Base-by-base conservation (phyloP, 2,797 vertebrate genomes). In the Meriones psammophilus region DNA sequence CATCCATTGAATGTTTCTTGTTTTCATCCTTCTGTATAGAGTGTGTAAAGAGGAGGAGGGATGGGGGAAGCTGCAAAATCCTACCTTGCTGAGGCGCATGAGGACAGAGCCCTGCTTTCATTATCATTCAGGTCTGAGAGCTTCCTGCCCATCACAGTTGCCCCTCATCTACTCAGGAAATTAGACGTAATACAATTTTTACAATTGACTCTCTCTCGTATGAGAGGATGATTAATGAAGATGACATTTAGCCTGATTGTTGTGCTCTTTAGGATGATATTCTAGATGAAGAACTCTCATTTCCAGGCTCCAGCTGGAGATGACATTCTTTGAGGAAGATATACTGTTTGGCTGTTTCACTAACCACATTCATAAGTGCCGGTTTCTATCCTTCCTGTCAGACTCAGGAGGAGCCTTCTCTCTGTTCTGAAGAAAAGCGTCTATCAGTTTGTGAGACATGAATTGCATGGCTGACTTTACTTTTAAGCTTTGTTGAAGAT, bases 181-280 rank as follows among this genome's bases (percentile, higher is more conserved):
- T 96, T 66, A 88, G 88, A 96, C 69, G 96, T 97, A 96, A 97
- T 94, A 69, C 42, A 95, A 36, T 97, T 97, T 96, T 97, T 94
- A 88, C 54, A 97, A 69, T 98, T 98, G 97, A 74, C 80, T 98
- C 88, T 96, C 77, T 96, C 79, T 96, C 97, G 2, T 94, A 97
- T 96, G 83, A 95, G 91, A 94, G 79, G n/a, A 66, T 97, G 96
- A 98, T 98, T 98, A 98, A 98, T 98, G 96, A 97, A 66, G 83
- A 78, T 98, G 97, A 97, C 97, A 97, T 98, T 98, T 98, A 96
- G 58, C 58, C 86, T 98, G 96, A 98, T 97, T 96, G 80, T 97
- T 97, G 77, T 95, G 94, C 95, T 98, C 92, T 98, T 98, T 98
- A 94, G 60, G 91, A 97, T 95, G 79, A 91, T 89, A 79, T 64